Base-by-base conservation (phyloP, 2,113 vertebrate species). In the Lampris incognitus region DNA sequence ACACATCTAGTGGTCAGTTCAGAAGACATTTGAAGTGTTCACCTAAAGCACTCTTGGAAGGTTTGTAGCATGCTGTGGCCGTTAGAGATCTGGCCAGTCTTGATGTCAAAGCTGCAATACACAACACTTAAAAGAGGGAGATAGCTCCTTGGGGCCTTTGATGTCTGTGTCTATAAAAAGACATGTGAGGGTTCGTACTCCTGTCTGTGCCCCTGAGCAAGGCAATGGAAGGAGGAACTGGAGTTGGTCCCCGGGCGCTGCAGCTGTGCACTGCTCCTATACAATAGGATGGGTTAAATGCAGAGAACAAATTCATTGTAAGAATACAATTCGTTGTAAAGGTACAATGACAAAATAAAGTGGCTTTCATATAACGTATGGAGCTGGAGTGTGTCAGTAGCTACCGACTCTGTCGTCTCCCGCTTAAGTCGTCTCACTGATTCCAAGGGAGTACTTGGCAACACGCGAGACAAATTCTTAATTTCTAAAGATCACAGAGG, bases 41-140 rank as follows among this genome's bases (percentile, higher is more conserved):
- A 48, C 9, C 24, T 50, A 44, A 66, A 71, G 65, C 69, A 37
- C 40, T 50, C 6, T 3, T 55, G 48, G 24, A 42, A 49, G 39
- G 62, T 67, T 56, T 75, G 72, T 56, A 67, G 65, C 70, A 8
- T 46, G 72, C 24, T 44, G 40, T 56, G 76, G 73, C 81, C 85
- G 89, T 88, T 56, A 74, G 57, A 66, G 66, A 13, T 44, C 68
- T 1, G n/a, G 65, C 48, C n/a, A 51, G 5, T 66, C 81, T 90
- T 92, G 65, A 91, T 88, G 74, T 84, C 58, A 4, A 9, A 24
- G 81, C 85, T 72, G 84, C 82, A 84, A 54, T 86, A 51, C 81
- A 24, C 65, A 9, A 59, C 64, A 82, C 68, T 87, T 73, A 40
- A 92, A 88, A 85, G 85, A 76, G 36, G 1, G 50, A 42, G 50